These are phyloP conservation scores for Rhopalosiphum maidis DNA, from an alignment of 1,140 invertebrate species.

Conservation along the genomic window DNA sequence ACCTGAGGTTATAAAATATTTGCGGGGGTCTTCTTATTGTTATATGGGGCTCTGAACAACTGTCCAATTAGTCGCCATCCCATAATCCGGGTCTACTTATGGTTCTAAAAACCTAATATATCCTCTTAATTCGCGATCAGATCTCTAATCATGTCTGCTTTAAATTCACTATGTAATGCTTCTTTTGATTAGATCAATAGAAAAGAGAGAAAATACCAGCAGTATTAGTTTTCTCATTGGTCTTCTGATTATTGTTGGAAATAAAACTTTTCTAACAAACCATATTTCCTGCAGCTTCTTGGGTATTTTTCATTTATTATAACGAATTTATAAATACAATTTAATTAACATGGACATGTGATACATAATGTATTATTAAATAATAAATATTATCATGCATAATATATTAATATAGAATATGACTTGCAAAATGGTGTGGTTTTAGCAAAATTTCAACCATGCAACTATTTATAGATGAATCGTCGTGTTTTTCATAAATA, in stretches of 20 bases:
- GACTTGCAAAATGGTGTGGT: not conserved
- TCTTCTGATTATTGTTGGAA: not conserved
- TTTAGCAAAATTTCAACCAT: not conserved
- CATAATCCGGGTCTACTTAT: not conserved
- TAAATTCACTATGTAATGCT: not conserved
- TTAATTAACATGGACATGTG: not conserved
- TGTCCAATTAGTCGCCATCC: not conserved
- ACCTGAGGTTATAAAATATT: not conserved
- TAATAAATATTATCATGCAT: not conserved
- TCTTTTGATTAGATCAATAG: not conserved
- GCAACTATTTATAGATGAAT: not conserved
- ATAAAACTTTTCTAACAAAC: not conserved
- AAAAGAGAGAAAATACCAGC: not conserved
- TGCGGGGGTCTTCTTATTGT: not conserved
- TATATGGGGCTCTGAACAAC: not conserved
- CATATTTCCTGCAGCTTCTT: not conserved
- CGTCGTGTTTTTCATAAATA: not conserved
- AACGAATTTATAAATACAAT: not conserved
- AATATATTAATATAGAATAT: too few species aligned
- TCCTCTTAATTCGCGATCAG: not conserved
- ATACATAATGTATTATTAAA: not conserved
- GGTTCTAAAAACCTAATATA: not conserved
- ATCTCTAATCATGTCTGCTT: not conserved
- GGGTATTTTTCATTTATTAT: not conserved
- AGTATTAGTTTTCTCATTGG: not conserved